Conservation (phyloP, 2,888 invertebrate genomes). For the Graphium colonna region DNA sequence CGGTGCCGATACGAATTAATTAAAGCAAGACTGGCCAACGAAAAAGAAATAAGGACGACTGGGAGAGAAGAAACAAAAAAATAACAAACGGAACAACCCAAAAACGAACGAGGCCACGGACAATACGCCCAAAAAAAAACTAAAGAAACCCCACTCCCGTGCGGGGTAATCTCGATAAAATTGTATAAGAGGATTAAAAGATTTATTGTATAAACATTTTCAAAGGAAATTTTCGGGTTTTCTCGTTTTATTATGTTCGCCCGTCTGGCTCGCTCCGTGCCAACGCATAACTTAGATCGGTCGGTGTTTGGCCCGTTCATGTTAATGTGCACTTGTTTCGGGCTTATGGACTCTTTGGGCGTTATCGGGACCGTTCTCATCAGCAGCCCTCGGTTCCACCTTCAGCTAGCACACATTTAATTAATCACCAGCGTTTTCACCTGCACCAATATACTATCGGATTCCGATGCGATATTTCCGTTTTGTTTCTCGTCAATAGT, state of each 20-base stretch:
- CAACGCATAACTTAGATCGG: conserved; percentile 53
- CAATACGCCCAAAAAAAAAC: conserved; percentile 27
- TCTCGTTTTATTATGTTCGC: conserved; percentile 65
- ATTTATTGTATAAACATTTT: conserved; percentile 71
- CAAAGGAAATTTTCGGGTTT: conserved; percentile 68
- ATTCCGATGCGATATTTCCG: too few species aligned
- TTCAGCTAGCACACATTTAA: conserved; percentile 17
- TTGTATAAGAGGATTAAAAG: conserved; percentile 76
- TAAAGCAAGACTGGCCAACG: not conserved
- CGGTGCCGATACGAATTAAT: conserved; percentile 8
- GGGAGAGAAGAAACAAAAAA: not conserved
- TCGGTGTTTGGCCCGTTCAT: conserved; percentile 51
- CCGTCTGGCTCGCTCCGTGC: conserved; percentile 51
- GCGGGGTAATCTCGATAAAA: conserved; percentile 69
- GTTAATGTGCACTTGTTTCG: conserved; percentile 49
- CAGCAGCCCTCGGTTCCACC: conserved; percentile 28
- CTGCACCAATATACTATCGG: too few species aligned
- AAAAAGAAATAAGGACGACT: not conserved
- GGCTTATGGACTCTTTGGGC: conserved; percentile 32
- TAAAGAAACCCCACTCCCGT: conserved; percentile 38
- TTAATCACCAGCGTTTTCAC: not conserved
- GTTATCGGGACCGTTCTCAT: conserved; percentile 30
- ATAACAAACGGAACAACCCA: conserved; percentile 1
- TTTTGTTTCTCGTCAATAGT: too few species aligned
- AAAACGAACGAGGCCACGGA: conserved; percentile 24